Conservation (phyloP, 2,888 invertebrate species). For the Apodemia mormo region DNA sequence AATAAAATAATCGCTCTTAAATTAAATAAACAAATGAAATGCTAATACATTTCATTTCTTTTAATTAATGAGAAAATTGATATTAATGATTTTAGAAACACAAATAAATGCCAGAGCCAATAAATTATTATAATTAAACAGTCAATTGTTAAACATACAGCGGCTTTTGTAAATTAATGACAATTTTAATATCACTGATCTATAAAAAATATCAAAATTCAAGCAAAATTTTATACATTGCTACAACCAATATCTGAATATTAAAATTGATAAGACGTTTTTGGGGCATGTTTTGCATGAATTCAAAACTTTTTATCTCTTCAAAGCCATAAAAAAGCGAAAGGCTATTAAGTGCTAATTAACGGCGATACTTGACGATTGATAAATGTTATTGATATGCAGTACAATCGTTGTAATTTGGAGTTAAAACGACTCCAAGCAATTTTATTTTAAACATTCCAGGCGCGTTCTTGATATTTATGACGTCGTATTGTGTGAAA, state of each 20-base stretch:
- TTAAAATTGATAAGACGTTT: background rate
- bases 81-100: background rate
- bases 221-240: background rate
- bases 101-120: too few relatives aligned
- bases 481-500: conserved; percentile 45
- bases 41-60: too few relatives aligned
- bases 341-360: background rate
- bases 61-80: background rate
- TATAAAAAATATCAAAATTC: background rate
- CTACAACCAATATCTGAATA: background rate
- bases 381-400: conserved; percentile 6
- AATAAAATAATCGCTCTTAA: background rate
- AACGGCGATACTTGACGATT: background rate
- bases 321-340: background rate
- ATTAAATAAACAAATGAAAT: background rate
- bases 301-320: background rate
- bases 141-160: too few relatives aligned
- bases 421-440: conserved; percentile 44
- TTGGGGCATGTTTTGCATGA: background rate
- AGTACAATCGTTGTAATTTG: conserved; percentile 3
- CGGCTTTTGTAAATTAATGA: background rate
- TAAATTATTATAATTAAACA: too few relatives aligned
- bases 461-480: conserved; percentile 42
- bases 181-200: background rate
- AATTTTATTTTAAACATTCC: conserved; percentile 48